A percentile compares a stretch with the other conserved stretches of the same genome.
Evolutionary conservation across 2,888 invertebrate species (phyloP).

Genomic region (Athrips mouffetella): DNA sequence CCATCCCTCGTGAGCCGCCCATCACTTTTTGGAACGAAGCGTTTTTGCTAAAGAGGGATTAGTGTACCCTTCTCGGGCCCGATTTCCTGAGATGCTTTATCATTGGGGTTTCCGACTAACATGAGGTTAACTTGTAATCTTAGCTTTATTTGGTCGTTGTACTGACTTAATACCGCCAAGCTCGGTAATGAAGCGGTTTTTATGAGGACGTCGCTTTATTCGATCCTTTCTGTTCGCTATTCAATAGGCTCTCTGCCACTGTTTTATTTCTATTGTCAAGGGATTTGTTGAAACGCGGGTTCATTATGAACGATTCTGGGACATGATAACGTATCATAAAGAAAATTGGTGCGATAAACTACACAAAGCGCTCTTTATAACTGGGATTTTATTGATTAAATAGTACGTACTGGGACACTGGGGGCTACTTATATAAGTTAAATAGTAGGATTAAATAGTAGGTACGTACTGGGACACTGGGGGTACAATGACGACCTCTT

Average conservation of each 20-base stretch:
- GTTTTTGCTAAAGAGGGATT: conserved; percentile 79
- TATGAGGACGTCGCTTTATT: conserved; percentile 59
- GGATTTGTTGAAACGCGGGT: conserved; percentile 25
- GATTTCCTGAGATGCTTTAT: conserved; percentile 77
- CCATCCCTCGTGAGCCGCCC: conserved; percentile 72
- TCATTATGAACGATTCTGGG: conserved; percentile 15
- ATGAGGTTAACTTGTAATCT: conserved; percentile 79
- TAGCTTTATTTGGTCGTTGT: conserved; percentile 74
- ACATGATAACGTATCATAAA: background rate
- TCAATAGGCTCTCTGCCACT: conserved; percentile 27
- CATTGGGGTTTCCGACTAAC: conserved; percentile 75
- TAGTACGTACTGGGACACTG: too few species aligned
- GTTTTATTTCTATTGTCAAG: conserved; percentile 38
- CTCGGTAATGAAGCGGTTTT: conserved; percentile 67
- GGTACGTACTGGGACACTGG: too few species aligned
- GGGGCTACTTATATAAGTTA: too few species aligned
- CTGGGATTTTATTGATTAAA: too few species aligned
- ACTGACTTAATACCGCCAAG: conserved; percentile 66
- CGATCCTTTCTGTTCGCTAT: conserved; percentile 36
- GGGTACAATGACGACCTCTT: too few species aligned
- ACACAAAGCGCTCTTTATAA: too few species aligned
- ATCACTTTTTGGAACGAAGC: conserved; percentile 77
- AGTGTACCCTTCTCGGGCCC: conserved; percentile 71
- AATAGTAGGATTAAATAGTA: too few species aligned
- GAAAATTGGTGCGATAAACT: too few species aligned